A percentile compares a stretch with the other conserved stretches of the same genome.
phyloP scores from a whole-genome alignment of 2,888 invertebrate genomes.

The Polymixis flavicincta region DNA sequence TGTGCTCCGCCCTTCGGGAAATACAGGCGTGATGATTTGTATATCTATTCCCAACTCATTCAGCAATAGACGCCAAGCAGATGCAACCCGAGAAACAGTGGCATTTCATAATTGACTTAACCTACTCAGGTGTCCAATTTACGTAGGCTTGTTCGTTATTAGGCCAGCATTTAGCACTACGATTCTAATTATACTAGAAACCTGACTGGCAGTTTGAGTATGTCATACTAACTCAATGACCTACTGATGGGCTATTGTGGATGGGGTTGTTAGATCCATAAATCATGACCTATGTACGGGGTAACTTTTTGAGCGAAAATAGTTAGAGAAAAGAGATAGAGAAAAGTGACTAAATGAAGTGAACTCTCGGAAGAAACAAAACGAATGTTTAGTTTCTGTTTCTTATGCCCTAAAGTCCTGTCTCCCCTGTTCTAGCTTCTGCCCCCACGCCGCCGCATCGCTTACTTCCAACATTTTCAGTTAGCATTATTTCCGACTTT shows the following conservation, averaged over 20 bases:
- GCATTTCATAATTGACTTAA: conserved; percentile 48
- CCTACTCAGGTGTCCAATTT: conserved; percentile 50
- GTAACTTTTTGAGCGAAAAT: not conserved
- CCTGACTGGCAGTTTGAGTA: conserved; percentile 26
- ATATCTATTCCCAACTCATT: conserved; percentile 8
- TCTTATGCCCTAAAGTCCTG: not conserved
- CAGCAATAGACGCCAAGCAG: not conserved
- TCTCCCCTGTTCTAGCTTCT: not conserved
- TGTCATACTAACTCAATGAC: conserved; percentile 22
- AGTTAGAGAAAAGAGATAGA: not conserved
- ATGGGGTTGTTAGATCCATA: not conserved
- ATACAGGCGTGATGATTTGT: not conserved
- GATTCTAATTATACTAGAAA: conserved; percentile 30
- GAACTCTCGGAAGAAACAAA: not conserved
- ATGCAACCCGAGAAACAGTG: conserved; percentile 31
- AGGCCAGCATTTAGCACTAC: conserved; percentile 16
- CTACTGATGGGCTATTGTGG: not conserved
- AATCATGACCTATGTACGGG: not conserved
- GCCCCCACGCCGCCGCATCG: no score
- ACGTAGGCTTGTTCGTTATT: conserved; percentile 34
- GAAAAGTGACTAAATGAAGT: not conserved
- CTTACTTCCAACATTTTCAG: no score
- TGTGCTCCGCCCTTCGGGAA: not conserved
- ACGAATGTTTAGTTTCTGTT: not conserved
- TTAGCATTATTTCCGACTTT: no score